These are phyloP conservation scores for Sterrhoptilus dennistouni DNA, from an alignment of 2,113 vertebrate species.

Conservation along the genomic window DNA sequence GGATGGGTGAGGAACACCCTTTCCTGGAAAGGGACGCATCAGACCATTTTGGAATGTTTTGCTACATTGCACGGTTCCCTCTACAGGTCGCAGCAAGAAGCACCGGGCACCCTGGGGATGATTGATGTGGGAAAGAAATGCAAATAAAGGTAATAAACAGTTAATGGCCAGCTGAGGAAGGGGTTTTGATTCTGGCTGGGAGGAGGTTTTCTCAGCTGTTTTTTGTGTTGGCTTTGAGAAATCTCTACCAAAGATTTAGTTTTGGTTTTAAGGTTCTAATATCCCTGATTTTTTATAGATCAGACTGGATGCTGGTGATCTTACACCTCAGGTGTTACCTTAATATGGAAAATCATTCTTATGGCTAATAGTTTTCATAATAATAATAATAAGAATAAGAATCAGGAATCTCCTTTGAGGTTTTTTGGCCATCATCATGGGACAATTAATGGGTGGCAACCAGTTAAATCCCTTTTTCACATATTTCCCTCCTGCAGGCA, in stretches of 20 bases:
- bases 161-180: background rate
- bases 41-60: background rate
- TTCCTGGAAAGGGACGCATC: background rate
- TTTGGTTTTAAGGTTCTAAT: background rate
- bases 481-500: background rate
- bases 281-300: background rate
- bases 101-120: background rate
- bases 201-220: conserved; percentile 15
- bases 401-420: background rate
- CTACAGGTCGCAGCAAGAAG: conserved; percentile 26
- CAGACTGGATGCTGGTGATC: background rate
- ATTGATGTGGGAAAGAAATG: conserved; percentile 14
- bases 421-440: background rate
- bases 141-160: conserved; percentile 21
- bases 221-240: background rate
- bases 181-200: background rate
- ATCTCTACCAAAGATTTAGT: background rate
- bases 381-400: background rate
- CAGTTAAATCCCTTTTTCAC: background rate
- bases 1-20: background rate
- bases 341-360: background rate
- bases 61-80: conserved; percentile 38
- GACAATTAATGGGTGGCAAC: background rate
- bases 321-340: background rate
- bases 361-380: background rate